Base-by-base conservation (phyloP, 2,888 invertebrate genomes). In the Tipula confusa region DNA sequence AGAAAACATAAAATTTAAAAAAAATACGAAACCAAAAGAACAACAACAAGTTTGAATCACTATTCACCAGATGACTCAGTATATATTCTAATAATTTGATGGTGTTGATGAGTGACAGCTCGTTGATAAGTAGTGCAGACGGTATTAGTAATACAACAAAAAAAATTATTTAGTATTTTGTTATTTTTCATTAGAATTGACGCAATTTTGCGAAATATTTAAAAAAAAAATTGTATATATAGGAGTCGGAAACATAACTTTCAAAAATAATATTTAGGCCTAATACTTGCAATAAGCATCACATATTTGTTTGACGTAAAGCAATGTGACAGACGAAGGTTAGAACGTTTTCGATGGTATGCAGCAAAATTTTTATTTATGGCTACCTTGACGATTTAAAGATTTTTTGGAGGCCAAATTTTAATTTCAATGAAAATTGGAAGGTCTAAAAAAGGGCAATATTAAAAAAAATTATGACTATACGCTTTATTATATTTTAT, bases 81-180 rank as follows among this genome's bases (percentile, higher is more conserved):
- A 64, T 64, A 64, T 64, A 18, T 64, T 64, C 64, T 24, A 64
- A 64, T 64, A 64, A 64, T 64, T 24, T 64, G 64, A 24, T 64
- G 64, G 64, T 64, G 64, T 64, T 24, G 64, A 24, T 64, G 64
- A 64, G 24, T 64, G 64, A 64, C 64, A 64, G 64, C 64, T 64
- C 64, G 64, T 64, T 64, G 24, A 64, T 24, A 64, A 64, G 24
- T 64, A 64, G 64, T 64, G 24, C 64, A 64, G 64, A 64, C 64
- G 11, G 64, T 18, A 9, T 64, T 64, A 24, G 64, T 64, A 24
- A 43, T 15, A 7, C 6, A 15, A 3, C 11, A 33, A 2, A 33
- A 9, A 43, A 43, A 43, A 43, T 15, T 15, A 43, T 36, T 36
- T 11, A 36, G 11, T 5, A 43, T n/a, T 43, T 43, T 38, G 3